Percentiles rank a stretch among this genome's conserved stretches.
Conservation (phyloP, 2,113 vertebrate species). For the Catharus minimus region DNA sequence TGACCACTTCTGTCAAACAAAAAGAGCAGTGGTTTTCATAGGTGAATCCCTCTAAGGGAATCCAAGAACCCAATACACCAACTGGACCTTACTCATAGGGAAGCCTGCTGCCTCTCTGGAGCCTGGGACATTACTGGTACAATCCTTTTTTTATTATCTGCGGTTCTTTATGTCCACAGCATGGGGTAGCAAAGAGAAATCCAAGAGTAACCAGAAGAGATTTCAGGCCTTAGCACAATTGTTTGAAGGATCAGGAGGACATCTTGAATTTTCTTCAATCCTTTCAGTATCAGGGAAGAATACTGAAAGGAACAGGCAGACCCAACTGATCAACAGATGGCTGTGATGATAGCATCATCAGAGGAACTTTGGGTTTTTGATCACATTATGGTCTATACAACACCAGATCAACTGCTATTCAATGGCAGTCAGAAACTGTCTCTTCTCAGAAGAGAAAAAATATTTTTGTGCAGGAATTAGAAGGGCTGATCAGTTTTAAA, state of each 20-base stretch:
- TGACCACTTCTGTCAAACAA: neutral
- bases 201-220: neutral
- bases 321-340: neutral
- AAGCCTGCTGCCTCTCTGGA: neutral
- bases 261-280: neutral
- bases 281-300: neutral
- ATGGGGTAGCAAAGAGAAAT: neutral
- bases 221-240: neutral
- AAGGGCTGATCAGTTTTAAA: neutral
- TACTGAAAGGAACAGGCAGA: neutral
- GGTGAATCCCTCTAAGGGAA: neutral
- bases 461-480: neutral
- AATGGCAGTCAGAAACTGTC: neutral
- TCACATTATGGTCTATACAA: neutral
- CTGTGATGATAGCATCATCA: neutral
- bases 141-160: neutral
- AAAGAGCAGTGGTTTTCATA: neutral
- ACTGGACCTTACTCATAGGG: neutral
- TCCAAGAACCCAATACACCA: accelerated
- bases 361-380: neutral
- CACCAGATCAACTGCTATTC: neutral
- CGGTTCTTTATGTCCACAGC: neutral
- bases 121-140: neutral
- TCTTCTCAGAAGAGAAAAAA: neutral
- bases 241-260: neutral